Base-by-base conservation (phyloP, 2,113 vertebrate species). In the Alosa alosa region DNA sequence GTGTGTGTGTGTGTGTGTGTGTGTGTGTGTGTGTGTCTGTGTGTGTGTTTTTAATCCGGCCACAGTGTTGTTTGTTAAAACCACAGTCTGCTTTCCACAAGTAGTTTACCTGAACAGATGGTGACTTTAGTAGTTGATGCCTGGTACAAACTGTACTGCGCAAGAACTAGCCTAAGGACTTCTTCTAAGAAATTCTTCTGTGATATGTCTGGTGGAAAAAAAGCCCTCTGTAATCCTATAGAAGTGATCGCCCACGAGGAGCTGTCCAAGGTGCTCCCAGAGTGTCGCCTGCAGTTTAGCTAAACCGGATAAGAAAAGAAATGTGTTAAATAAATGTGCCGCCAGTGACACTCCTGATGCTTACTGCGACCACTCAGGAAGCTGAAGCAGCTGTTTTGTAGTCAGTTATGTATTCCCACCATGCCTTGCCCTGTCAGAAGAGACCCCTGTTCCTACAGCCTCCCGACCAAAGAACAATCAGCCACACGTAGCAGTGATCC, bases 21-120 rank as follows among this genome's bases (percentile, higher is more conserved):
- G 41, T 83, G 7, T 81, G 81, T 22, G 13, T 87, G 82, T 93
- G 10, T 83, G 46, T 47, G 47, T 13, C 0, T 49, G 47, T 49
- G 11, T 49, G 47, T 49, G 47, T 49, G 47, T 49, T 49, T 49
- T 49, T 9, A 49, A 49, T 49, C 9, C 9, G 47, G 8, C 1
- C 47, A 0, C 47, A 49, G 47, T 49, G 47, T 0, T 49, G 47
- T 44, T 44, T 44, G 41, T 44, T 44, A 10, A 2, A 49, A 13
- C 9, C 47, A 49, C 47, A 49, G 11, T 49, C 47, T 49, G 9
- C 8, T 49, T 47, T 47, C 46, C 46, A 11, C 6, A 9, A 49
- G 9, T 49, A 10, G 8, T 49, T 49, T 47, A 11, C 47, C 9
- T 13, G 8, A 13, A 11, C 9, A 9, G 9, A 9, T 10, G 47